These are phyloP conservation scores for Garra rufa DNA, from an alignment of 2,113 vertebrate species.

Conservation along the genomic window DNA sequence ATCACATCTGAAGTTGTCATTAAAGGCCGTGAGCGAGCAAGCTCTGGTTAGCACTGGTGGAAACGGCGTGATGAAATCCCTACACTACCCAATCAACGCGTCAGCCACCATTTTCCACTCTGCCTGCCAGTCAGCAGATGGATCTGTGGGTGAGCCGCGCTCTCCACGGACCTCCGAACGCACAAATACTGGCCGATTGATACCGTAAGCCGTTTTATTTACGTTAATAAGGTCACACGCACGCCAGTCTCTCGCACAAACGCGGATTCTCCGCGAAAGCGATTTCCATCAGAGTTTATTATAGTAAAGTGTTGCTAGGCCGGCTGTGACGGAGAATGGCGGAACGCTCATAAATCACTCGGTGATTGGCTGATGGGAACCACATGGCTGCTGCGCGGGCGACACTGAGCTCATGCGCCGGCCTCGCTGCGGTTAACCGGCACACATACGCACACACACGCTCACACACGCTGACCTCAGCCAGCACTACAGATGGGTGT, in stretches of 20 bases:
- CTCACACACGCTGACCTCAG: slow-evolving; percentile 46
- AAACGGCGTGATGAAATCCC: neutral
- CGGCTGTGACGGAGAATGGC: slow-evolving; percentile 63
- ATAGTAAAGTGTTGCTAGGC: slow-evolving; percentile 67
- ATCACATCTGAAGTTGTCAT: neutral
- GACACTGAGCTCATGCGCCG: slow-evolving; percentile 76
- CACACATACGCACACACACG: slow-evolving; percentile 2
- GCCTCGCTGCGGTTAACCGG: slow-evolving; percentile 73
- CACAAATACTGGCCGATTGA: neutral
- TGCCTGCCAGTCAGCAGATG: slow-evolving; percentile 13
- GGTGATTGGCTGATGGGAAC: slow-evolving; percentile 80
- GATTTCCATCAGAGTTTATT: slow-evolving; percentile 70
- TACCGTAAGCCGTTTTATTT: neutral
- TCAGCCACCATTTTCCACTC: neutral
- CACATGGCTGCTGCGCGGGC: slow-evolving; percentile 71
- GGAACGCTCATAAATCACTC: slow-evolving; percentile 79
- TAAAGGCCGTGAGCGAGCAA: neutral
- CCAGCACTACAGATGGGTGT: slow-evolving; percentile 47
- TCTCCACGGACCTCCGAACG: neutral
- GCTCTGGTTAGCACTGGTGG: neutral
- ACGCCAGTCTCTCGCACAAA: slow-evolving; percentile 23
- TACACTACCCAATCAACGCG: neutral
- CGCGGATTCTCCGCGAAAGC: neutral
- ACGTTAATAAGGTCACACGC: slow-evolving; percentile 29
- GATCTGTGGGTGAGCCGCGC: neutral